Evolutionary conservation across 2,113 vertebrate genomes (phyloP).

Genomic region (Eolophus roseicapilla): DNA sequence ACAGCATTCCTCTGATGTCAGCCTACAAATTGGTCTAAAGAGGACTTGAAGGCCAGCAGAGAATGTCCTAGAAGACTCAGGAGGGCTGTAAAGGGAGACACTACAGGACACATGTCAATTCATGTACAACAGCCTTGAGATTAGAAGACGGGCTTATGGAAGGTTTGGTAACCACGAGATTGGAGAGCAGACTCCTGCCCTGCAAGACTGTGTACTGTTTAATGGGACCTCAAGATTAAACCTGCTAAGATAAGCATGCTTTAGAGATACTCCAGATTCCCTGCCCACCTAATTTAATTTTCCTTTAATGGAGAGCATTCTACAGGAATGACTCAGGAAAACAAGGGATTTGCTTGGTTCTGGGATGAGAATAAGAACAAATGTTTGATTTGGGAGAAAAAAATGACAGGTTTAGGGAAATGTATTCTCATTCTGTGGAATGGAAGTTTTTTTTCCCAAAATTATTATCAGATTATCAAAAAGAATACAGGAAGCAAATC

Average conservation of each 20-base stretch:
- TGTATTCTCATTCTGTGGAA: not conserved
- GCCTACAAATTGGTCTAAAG: conserved; percentile 4
- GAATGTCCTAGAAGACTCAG: not conserved
- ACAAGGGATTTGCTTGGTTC: not conserved
- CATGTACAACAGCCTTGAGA: not conserved
- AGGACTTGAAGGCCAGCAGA: not conserved
- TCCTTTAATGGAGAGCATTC: not conserved
- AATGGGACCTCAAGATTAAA: conserved; percentile 5
- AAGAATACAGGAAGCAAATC: not conserved
- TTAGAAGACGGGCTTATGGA: not conserved
- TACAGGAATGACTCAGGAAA: not conserved
- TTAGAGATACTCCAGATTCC: not conserved
- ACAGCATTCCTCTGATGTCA: not conserved
- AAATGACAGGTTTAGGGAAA: conserved; percentile 32
- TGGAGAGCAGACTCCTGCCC: not conserved
- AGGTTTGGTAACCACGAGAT: not conserved
- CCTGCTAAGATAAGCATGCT: not conserved
- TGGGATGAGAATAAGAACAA: not conserved
- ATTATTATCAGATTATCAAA: not conserved
- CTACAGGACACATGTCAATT: not conserved
- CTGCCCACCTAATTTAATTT: conserved; percentile 4
- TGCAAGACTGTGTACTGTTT: not conserved
- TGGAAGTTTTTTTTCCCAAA: not conserved
- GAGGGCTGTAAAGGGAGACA: not conserved
- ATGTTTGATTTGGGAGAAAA: not conserved